Conservation (phyloP, 2,888 invertebrate species). For the Drosophila subquinaria region DNA sequence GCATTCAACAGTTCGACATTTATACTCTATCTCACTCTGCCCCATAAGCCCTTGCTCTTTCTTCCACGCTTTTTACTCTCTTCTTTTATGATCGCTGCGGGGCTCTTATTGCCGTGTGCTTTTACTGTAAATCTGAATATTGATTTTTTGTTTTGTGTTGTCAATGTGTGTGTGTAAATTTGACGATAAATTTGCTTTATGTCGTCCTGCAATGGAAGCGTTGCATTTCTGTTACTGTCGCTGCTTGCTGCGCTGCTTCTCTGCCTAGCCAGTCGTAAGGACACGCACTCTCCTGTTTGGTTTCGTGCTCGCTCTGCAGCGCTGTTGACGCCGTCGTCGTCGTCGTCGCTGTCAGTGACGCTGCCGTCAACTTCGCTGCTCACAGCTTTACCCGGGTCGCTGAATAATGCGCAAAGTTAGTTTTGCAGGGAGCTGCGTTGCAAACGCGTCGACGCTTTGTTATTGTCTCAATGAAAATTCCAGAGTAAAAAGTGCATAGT, state of each 20-base stretch:
- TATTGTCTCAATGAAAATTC: constrained; percentile 6
- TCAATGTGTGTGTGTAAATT: constrained; percentile 11
- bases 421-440: constrained; percentile 76
- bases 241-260: constrained; percentile 7
- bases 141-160: constrained; percentile 60
- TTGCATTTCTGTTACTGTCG: constrained; percentile 53
- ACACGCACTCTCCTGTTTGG: constrained; percentile 22
- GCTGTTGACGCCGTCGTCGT: constrained; percentile 14
- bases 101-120: constrained; percentile 30
- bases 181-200: constrained; percentile 38
- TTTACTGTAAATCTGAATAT: constrained; percentile 72
- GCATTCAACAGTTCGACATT: constrained; percentile 83
- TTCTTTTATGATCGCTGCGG: constrained; percentile 24
- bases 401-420: constrained; percentile 83
- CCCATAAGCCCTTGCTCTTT: neutral
- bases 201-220: constrained; percentile 39
- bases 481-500: constrained; percentile 28
- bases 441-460: constrained; percentile 60
- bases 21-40: constrained; percentile 36
- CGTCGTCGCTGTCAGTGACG: constrained; percentile 16
- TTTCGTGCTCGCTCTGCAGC: constrained; percentile 33
- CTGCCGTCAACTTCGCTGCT: constrained; percentile 19
- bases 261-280: constrained; percentile 8
- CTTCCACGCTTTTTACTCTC: constrained; percentile 1
- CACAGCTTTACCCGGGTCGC: constrained; percentile 73